Conservation (phyloP, 2,797 vertebrate species). For the Triplophysa bombifrons region DNA sequence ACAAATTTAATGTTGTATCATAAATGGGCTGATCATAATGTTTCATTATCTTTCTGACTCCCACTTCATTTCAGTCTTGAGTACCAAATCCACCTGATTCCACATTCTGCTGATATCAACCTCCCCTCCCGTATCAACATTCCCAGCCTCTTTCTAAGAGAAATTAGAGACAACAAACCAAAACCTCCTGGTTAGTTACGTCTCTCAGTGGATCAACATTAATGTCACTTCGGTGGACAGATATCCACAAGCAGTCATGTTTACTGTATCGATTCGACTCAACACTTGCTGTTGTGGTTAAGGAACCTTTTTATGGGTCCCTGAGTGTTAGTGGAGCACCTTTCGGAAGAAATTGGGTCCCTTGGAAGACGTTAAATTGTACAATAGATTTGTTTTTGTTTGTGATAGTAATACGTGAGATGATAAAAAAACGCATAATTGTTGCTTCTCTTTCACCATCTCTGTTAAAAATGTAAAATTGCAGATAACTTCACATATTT, state of each 20-base stretch:
- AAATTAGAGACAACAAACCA: constrained; percentile 1
- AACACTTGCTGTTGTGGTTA: not conserved
- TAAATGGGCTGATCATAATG: constrained; percentile 35
- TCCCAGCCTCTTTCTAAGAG: not conserved
- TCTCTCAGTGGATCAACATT: not conserved
- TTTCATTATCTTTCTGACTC: constrained; percentile 24
- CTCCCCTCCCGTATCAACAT: not conserved
- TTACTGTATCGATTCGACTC: constrained; percentile 13
- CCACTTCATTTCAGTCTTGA: not conserved
- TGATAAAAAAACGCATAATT: no score
- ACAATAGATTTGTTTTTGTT: not conserved
- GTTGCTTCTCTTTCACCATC: no score
- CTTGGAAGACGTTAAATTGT: not conserved
- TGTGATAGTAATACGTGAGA: not conserved
- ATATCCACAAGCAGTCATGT: not conserved
- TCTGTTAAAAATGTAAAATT: no score
- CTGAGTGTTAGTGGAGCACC: not conserved
- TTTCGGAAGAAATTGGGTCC: not conserved
- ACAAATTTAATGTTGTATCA: constrained; percentile 35
- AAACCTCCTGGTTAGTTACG: not conserved
- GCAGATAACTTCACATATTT: no score
- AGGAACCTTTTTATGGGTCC: constrained; percentile 1
- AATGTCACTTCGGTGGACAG: not conserved
- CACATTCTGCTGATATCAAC: constrained; percentile 8
- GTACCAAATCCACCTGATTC: constrained; percentile 11